Percentiles rank a stretch among this genome's conserved stretches.
phyloP scores from a whole-genome alignment of 1,140 invertebrate species.

The Leptestheria dahalacensis region DNA sequence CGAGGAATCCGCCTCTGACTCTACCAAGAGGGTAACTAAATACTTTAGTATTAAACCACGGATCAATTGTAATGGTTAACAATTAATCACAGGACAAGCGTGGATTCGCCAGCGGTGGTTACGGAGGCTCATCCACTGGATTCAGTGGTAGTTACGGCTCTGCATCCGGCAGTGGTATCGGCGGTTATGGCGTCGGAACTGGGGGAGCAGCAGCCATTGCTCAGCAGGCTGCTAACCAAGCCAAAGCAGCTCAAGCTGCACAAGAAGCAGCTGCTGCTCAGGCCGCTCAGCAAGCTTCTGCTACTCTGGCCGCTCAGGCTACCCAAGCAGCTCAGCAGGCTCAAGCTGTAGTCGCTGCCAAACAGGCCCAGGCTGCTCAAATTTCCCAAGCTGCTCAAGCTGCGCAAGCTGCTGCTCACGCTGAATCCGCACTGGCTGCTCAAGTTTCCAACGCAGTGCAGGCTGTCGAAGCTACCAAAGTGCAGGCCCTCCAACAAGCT shows the following conservation, averaged over 20 bases:
- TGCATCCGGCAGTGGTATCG: slow-evolving; percentile 5
- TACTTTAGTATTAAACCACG: neutral
- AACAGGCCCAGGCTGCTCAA: slow-evolving; percentile 22
- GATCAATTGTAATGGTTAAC: neutral
- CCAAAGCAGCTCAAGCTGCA: slow-evolving; percentile 20
- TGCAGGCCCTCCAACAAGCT: slow-evolving; percentile 21
- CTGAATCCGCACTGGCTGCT: slow-evolving; percentile 15
- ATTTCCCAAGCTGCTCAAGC: slow-evolving; percentile 13
- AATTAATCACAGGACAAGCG: slow-evolving; percentile 29
- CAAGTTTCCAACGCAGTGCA: slow-evolving; percentile 19
- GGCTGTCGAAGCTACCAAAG: slow-evolving; percentile 23
- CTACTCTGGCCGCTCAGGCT: slow-evolving; percentile 20
- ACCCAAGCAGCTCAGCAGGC: slow-evolving; percentile 19
- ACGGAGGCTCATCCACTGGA: slow-evolving; percentile 41
- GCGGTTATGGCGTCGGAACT: slow-evolving; percentile 3
- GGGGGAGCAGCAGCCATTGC: slow-evolving; percentile 21
- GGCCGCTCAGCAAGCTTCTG: slow-evolving; percentile 20
- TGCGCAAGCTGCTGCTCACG: neutral
- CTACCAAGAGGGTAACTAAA: neutral
- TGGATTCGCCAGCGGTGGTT: slow-evolving; percentile 37
- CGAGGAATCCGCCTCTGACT: neutral
- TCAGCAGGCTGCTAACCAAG: slow-evolving; percentile 21
- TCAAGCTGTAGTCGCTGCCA: slow-evolving; percentile 21
- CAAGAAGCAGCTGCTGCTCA: slow-evolving; percentile 20
- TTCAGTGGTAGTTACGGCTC: slow-evolving; percentile 9